Base-by-base conservation (phyloP, 2,113 vertebrate genomes). In the Promerops cafer region DNA sequence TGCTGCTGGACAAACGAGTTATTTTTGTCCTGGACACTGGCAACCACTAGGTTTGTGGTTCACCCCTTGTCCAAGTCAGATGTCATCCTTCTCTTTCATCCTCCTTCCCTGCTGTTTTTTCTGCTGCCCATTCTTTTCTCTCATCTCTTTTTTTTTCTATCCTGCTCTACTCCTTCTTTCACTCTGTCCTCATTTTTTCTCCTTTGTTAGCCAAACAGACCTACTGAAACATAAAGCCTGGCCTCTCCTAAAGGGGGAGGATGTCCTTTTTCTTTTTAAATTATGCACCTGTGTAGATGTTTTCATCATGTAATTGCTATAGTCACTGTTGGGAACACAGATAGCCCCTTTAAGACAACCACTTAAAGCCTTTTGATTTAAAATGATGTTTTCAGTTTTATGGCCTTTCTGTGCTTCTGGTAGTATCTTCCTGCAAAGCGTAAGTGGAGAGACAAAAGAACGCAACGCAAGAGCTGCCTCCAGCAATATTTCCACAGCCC, bases 281-380 rank as follows among this genome's bases (percentile, higher is more conserved):
- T 85, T 85, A 72, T 66, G 54, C 71, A 93, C 87, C 91, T 93
- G 84, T 42, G 28, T 93, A 57, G 74, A 87, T 80, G 66, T 93
- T 93, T 94, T 84, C 30, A 45, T 59, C 50, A 16, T 27, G 9
- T 94, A 95, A 85, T 94, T 95, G 84, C 75, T 80, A 20, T 40
- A 72, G 93, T 87, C 57, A 42, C 74, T 70, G 23, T 2, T 88
- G 66, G 71, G 78, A 96, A 50, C 66, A 61, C 45, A 64, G 80
- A 69, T 77, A 86, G 77, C 33, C 22, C 68, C 87, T 96, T 85
- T 83, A 93, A 85, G 61, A 76, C 59, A 87, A 45, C 45, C 70
- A 77, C 81, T 95, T 94, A 96, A 95, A 95, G 84, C 81, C 59
- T 95, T 94, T 94, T 91, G 91, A 85, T 94, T 97, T 87, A 79